phyloP scores from a whole-genome alignment of 2,113 vertebrate genomes.

The Pelobates fuscus region DNA sequence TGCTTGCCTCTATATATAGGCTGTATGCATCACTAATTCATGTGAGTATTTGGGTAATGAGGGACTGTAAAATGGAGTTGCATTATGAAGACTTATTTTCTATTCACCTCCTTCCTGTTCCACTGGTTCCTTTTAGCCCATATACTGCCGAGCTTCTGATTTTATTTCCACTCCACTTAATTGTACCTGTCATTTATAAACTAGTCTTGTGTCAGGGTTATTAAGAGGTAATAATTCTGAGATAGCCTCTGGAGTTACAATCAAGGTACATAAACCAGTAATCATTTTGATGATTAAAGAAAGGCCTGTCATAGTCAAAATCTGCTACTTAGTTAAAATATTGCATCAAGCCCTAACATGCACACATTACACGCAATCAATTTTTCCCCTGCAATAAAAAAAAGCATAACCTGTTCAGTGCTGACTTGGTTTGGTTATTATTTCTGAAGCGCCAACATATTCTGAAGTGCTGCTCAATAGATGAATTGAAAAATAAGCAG shows the following conservation, averaged over 20 bases:
- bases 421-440: no score
- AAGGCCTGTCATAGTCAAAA: not conserved
- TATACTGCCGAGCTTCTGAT: constrained; percentile 54
- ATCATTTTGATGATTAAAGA: constrained; percentile 21
- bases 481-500: no score
- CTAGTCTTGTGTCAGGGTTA: constrained; percentile 44
- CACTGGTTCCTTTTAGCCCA: constrained; percentile 46
- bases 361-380: no score
- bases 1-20: no score
- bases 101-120: not conserved
- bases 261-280: constrained; percentile 43
- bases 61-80: no score
- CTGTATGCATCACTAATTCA: no score
- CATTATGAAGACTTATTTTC: not conserved
- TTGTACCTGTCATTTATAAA: constrained; percentile 59
- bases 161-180: constrained; percentile 55
- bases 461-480: no score
- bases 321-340: constrained; percentile 8
- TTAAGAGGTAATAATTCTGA: constrained; percentile 59
- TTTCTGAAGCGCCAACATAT: no score
- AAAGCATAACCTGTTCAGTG: no score
- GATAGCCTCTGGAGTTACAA: constrained; percentile 51
- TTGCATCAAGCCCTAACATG: not conserved
- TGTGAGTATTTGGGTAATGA: no score
- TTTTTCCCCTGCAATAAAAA: no score